phyloP scores from a whole-genome alignment of 2,888 invertebrate genomes.

The Harpagoxenus sublaevis region DNA sequence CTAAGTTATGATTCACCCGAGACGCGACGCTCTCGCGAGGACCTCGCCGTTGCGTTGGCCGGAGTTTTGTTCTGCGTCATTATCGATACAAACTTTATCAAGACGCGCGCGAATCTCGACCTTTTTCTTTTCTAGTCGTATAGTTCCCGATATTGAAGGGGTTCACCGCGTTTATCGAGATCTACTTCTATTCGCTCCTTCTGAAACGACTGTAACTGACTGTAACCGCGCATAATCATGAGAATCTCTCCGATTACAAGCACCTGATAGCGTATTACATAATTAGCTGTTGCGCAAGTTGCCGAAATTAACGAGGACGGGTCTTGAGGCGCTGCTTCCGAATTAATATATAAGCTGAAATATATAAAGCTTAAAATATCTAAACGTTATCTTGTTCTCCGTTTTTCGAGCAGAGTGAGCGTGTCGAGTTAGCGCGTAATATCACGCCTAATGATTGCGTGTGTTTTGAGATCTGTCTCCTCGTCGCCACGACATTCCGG shows the following conservation, averaged over 20 bases:
- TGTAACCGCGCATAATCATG: background rate
- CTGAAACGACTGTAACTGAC: too few species aligned
- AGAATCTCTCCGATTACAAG: background rate
- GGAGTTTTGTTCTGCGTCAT: slow-evolving; percentile 9
- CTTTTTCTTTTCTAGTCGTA: background rate
- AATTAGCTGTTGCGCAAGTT: background rate
- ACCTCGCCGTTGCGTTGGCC: background rate
- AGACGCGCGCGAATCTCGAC: background rate
- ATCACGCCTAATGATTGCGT: background rate
- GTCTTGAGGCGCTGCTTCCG: background rate
- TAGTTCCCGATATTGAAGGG: background rate
- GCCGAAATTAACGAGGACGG: slow-evolving; percentile 2
- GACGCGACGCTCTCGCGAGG: background rate
- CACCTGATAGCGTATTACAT: background rate
- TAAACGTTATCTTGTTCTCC: background rate
- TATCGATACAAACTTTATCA: slow-evolving; percentile 21
- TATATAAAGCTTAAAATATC: background rate
- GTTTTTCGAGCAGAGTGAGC: background rate
- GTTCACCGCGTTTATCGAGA: background rate
- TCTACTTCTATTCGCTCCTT: background rate
- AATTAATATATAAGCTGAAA: background rate
- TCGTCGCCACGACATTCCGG: background rate
- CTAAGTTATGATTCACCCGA: slow-evolving; percentile 45
- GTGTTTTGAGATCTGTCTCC: background rate
- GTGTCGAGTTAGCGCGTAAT: background rate